These are phyloP conservation scores for Aphodius sticticus DNA, from an alignment of 2,888 invertebrate genomes.

Conservation along the genomic window DNA sequence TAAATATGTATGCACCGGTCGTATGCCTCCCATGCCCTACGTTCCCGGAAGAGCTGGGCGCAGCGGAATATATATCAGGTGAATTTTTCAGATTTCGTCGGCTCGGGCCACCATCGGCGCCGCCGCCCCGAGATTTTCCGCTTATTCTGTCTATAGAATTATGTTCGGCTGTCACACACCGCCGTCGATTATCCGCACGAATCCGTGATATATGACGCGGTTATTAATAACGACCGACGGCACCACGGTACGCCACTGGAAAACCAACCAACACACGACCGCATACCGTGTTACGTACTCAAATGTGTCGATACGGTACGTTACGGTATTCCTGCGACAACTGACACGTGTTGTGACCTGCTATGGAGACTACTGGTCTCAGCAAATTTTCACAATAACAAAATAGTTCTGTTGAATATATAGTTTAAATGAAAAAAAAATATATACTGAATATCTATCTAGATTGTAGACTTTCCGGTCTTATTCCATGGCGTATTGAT, in stretches of 20 bases:
- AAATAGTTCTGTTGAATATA: no score
- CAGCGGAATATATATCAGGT: slow-evolving; percentile 27
- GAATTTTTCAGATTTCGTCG: slow-evolving; percentile 32
- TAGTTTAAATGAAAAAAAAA: no score
- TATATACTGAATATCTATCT: no score
- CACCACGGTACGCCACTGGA: neutral
- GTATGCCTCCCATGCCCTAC: neutral
- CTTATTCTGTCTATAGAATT: slow-evolving; percentile 29
- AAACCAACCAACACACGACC: no score
- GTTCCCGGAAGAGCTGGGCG: neutral
- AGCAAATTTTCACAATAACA: no score
- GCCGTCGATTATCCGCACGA: slow-evolving; percentile 19
- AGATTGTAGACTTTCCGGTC: no score
- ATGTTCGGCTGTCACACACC: slow-evolving; percentile 25
- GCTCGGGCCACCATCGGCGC: neutral
- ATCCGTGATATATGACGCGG: slow-evolving; percentile 4
- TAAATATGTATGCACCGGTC: slow-evolving; percentile 27
- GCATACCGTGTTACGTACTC: no score
- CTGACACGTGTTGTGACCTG: no score
- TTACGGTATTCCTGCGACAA: no score
- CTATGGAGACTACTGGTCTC: no score
- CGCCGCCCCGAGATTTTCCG: slow-evolving; percentile 25
- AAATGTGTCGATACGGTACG: no score
- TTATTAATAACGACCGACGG: neutral
- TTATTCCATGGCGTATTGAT: no score